Evolutionary conservation across 2,113 vertebrate species (phyloP), one percentile per base, ranked within the genome.

Genomic region (Scomber japonicus): DNA sequence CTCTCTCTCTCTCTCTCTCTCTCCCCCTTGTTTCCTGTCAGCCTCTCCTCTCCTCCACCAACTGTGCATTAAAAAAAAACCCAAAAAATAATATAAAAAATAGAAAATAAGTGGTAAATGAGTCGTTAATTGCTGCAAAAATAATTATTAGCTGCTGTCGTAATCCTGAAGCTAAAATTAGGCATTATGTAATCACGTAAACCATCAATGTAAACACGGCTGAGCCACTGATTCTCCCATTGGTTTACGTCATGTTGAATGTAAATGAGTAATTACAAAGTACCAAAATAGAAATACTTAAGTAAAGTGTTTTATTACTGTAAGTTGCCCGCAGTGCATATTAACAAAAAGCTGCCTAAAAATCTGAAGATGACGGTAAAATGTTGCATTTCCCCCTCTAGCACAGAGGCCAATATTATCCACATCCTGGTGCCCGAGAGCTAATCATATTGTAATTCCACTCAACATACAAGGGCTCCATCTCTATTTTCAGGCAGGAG

Each of bases 401-500:
- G 73, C 17, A 9, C 65, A 19, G 24, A 55, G 30, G 31, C 81
- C 62, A 76, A 79, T 56, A 75, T 69, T 71, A 77, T 81, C 71
- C 68, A 59, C 75, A 62, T 87, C 81, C 71, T 54, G 9, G 15
- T 3, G 66, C 46, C 65, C 5, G 62, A 80, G 75, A 80, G 71
- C 75, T 67, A 82, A 88, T 88, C 65, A 65, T 73, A 65, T 56
- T 74, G 62, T 89, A 81, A 83, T 84, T 71, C 53, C 72, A 70
- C 81, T 86, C 57, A 70, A 60, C 60, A 71, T 65, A 76, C 67
- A 53, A 80, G 54, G 54, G 63, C 73, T 76, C 66, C 24, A 10
- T 85, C 67, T 89, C 71, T 87, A 75, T 84, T 90, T 86, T 80
- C 81, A 79, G 73, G 61, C 76, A 19, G 67, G 64, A 86, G 50